phyloP scores from a whole-genome alignment of 2,888 invertebrate genomes.

The Leptopilina myrica region DNA sequence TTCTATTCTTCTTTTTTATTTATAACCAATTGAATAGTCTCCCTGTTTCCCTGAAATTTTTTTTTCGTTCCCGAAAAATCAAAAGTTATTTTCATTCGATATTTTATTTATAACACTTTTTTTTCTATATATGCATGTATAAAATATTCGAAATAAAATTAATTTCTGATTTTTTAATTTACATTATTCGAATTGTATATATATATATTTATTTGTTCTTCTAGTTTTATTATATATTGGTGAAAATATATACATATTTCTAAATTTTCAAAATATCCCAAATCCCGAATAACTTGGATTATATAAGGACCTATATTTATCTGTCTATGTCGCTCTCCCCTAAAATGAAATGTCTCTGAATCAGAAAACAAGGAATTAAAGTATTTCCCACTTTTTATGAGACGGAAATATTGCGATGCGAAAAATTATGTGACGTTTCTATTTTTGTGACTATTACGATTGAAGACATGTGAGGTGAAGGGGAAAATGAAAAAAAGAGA shows the following conservation, averaged over 20 bases:
- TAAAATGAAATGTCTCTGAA: background rate
- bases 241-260: constrained; percentile 20
- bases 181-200: constrained; percentile 8
- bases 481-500: background rate
- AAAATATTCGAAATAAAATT: too few species aligned
- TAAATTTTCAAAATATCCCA: constrained; percentile 17
- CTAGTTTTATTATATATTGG: background rate
- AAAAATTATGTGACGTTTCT: background rate
- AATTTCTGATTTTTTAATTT: background rate
- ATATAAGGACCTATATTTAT: background rate
- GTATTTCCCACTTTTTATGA: background rate
- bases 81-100: background rate
- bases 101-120: too few species aligned
- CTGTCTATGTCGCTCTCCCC: constrained; percentile 11
- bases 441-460: constrained; percentile 8
- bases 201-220: background rate
- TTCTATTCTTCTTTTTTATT: background rate
- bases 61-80: background rate
- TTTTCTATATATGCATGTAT: too few species aligned
- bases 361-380: constrained; percentile 29
- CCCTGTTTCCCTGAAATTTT: constrained; percentile 14
- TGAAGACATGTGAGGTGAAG: background rate
- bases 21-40: constrained; percentile 20
- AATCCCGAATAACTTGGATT: background rate
- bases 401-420: background rate